phyloP scores from a whole-genome alignment of 2,888 invertebrate species.

The Xanthorhoe spadicearia region DNA sequence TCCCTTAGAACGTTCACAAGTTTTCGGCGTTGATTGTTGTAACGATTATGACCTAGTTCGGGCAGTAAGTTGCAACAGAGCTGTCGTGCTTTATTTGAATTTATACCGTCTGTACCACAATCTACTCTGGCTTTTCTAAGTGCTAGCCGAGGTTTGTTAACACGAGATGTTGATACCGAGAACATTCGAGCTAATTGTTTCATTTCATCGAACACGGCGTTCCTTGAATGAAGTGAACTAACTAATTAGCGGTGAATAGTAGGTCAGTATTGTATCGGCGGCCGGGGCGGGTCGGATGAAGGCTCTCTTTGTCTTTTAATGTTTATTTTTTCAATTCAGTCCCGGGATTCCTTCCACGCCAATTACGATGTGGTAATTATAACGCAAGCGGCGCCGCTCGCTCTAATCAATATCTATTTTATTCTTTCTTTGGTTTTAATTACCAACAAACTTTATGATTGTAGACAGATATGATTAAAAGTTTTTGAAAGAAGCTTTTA shows the following conservation, averaged over 20 bases:
- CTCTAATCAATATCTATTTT: constrained; percentile 57
- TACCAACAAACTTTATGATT: constrained; percentile 14
- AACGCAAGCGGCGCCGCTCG: constrained; percentile 54
- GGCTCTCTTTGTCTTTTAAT: constrained; percentile 71
- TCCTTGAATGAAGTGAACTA: constrained; percentile 71
- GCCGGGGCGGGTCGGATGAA: constrained; percentile 67
- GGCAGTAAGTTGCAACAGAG: constrained; percentile 55
- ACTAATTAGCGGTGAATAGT: constrained; percentile 78
- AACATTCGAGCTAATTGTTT: constrained; percentile 60
- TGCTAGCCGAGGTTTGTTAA: constrained; percentile 41
- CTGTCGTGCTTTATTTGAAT: constrained; percentile 63
- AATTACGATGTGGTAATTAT: constrained; percentile 69
- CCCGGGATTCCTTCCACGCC: constrained; percentile 58
- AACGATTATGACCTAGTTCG: constrained; percentile 74
- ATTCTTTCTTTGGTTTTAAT: constrained; percentile 41
- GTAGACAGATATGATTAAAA: not conserved
- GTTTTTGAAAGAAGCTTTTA: not conserved
- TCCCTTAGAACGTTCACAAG: constrained; percentile 51
- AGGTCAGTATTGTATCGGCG: constrained; percentile 68
- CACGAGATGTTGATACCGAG: constrained; percentile 50
- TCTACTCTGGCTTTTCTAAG: constrained; percentile 34
- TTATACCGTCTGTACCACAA: constrained; percentile 46
- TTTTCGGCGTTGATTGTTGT: constrained; percentile 73
- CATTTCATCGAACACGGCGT: constrained; percentile 62
- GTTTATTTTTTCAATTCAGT: constrained; percentile 76